Evolutionary conservation across 1,140 invertebrate genomes (phyloP), one percentile per base, ranked within the genome.

Genomic region (Drosophila obscura): DNA sequence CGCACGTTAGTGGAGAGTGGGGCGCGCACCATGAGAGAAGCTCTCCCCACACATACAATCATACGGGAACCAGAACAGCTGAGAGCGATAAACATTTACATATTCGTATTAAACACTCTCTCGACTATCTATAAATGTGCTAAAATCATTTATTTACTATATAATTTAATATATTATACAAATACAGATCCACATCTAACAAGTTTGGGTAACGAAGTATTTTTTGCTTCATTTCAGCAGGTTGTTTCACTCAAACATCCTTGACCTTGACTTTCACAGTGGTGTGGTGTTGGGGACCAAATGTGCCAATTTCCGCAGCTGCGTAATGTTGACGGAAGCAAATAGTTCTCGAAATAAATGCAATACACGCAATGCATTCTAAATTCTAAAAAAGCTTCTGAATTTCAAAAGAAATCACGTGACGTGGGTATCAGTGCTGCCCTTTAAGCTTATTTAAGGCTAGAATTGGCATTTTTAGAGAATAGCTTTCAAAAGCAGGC

Each of bases 251-350:
- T 66, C 24, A 22, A 65, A 41, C 52, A 50, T 61, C 19, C 58
- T 74, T 63, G 73, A 73, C 85, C 85, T 90, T 84, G 80, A 62
- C 80, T 83, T 77, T 82, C 77, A 60, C 57, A 41, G 24, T 41
- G n/a, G 44, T 41, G 41, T 48, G 61, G 58, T 66, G 26, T 1
- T 53, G 66, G 8, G n/a, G n/a, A n/a, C n/a, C n/a, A n/a, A 11
- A 49, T 59, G 78, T 82, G 83, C 78, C 82, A 87, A 83, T 76
- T 88, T 87, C 78, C 83, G 83, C 61, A 59, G 83, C 61, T 55
- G 41, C 52, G 19, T 19, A 63, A 48, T 88, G 78, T 87, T 87
- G 66, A 79, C 82, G 82, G 82, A 87, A 87, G 53, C 66, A 56
- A 22, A 62, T 62, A 53, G 46, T 73, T 31, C 72, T 46, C 45